These are phyloP conservation scores for Silurus glanis DNA, from an alignment of 2,113 vertebrate species.

Conservation along the genomic window DNA sequence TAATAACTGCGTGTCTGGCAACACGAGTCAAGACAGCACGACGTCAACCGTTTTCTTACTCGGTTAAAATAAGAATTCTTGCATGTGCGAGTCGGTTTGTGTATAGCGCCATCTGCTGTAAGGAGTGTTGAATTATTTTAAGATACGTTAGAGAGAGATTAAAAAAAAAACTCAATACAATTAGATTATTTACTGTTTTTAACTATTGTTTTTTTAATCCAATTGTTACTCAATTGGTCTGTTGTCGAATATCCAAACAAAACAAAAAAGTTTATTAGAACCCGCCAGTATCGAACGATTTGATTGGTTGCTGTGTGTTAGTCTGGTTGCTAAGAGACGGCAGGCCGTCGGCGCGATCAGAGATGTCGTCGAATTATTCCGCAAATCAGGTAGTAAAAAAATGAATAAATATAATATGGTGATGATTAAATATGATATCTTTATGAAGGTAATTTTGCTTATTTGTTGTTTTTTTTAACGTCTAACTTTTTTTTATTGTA, in stretches of 20 bases:
- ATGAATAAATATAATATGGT: background rate
- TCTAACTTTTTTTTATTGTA: background rate
- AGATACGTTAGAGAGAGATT: too few species aligned
- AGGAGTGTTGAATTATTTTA: background rate
- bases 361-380: constrained; percentile 70
- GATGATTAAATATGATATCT: background rate
- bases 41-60: constrained; percentile 17
- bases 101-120: constrained; percentile 16
- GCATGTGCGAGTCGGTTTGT: background rate
- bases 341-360: constrained; percentile 40
- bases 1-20: background rate
- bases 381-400: constrained; percentile 67
- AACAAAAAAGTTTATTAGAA: too few species aligned
- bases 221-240: background rate
- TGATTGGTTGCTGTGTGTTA: background rate
- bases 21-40: background rate
- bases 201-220: background rate
- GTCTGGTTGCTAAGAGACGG: constrained; percentile 64
- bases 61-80: background rate
- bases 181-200: background rate
- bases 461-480: background rate
- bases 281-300: too few species aligned
- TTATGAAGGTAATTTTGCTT: background rate
- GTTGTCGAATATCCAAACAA: background rate
- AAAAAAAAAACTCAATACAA: too few species aligned